Base-by-base conservation (phyloP, 2,113 vertebrate genomes). In the Benitochromis conjunctus region DNA sequence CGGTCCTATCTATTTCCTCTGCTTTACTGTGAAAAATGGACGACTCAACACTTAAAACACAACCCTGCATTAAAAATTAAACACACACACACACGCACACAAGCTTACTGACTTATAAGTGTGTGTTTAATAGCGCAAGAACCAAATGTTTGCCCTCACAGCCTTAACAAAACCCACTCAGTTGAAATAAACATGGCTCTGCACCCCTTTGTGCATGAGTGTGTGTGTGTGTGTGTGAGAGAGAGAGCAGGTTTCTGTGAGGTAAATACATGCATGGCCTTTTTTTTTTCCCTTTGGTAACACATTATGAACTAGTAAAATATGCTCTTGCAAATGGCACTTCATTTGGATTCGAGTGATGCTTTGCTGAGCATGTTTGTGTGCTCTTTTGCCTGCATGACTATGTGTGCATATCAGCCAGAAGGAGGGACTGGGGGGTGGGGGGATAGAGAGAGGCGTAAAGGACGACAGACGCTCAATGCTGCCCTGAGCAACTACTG, bases 401-500 rank as follows among this genome's bases (percentile, higher is more conserved):
- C 80, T 62, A 4, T 48, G 83, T 84, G 86, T 53, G 83, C 54
- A 55, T 12, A 36, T 88, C 76, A 84, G 82, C 87, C 81, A 12
- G 87, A 69, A 78, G 90, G 85, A 86, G 21, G 82, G 71, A 80
- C 14, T 16, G n/a, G 12, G 11, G 57, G 13, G 10, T 11, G 0
- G 46, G 54, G 36, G 80, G 85, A 21, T 43, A 83, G 84, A 62
- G 55, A 26, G 55, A 66, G 81, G 79, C 54, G 69, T 66, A 81
- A 84, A 38, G 58, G 84, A 81, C 64, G 90, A 85, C 91, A 91
- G 92, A 88, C 76, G 91, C 78, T 79, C 64, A 80, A 79, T 76
- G 89, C 89, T 88, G 89, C 92, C 92, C 83, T 89, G 88, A 92
- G 93, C 92, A 56, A 55, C 89, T n/a, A 83, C 91, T 86, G 94